Evolutionary conservation across 2,113 vertebrate genomes (phyloP).

Genomic region (Alces alces): DNA sequence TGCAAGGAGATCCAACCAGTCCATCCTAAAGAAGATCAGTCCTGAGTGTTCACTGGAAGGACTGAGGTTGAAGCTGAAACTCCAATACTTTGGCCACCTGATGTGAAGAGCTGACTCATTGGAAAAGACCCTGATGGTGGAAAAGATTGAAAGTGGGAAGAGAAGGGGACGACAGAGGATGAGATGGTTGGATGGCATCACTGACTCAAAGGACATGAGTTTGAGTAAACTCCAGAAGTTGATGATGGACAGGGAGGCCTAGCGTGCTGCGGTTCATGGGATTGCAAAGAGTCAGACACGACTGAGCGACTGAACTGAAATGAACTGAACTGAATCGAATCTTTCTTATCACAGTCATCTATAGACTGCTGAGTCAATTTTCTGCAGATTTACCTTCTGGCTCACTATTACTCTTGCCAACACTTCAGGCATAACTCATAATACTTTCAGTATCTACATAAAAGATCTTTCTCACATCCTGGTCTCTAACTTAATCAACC

Average conservation of each 20-base stretch:
- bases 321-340: neutral
- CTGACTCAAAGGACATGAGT: neutral
- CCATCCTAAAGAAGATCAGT: neutral
- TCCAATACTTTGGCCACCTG: neutral
- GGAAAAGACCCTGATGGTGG: neutral
- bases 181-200: neutral
- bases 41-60: neutral
- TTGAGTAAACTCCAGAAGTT: neutral
- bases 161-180: neutral
- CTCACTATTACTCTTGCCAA: neutral
- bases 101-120: neutral
- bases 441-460: neutral
- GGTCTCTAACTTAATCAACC: neutral
- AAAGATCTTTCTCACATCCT: neutral
- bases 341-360: neutral
- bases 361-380: neutral
- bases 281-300: fast-evolving
- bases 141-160: neutral
- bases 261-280: neutral
- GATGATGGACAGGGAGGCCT: neutral
- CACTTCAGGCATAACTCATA: neutral
- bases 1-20: neutral
- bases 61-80: neutral
- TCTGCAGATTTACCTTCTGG: neutral
- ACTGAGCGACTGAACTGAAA: neutral